Base-by-base conservation (phyloP, 2,797 vertebrate species). In the Sebastolobus alascanus region DNA sequence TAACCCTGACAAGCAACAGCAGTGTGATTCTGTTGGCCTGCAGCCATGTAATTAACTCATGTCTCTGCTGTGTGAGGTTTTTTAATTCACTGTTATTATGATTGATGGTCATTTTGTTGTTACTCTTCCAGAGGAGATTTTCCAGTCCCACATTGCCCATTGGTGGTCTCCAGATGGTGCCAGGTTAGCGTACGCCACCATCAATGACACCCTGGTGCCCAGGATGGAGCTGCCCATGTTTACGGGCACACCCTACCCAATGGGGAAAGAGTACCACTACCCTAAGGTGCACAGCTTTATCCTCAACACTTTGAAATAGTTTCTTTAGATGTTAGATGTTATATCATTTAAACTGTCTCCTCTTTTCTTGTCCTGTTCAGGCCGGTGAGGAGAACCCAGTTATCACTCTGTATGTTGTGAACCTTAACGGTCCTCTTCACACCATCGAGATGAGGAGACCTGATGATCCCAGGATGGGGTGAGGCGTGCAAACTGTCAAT, bases 141-240 rank as follows among this genome's bases (percentile, higher is more conserved):
- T 99, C 90, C 97, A 97, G 92, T 97, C 96, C 71, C 96, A 98
- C 20, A 92, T 99, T 2, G 97, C 98, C n/a, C 98, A 99, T 63
- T 99, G 99, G 99, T 99, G 98, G 98, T 99, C 98, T 65, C 97
- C 98, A 0, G 98, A 99, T 54, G 98, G 98, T 1, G 97, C 97
- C 4, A 92, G 98, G 83, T 87, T 99, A 9, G 98, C 98, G 0
- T 99, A 99, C 0, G 96, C 97, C 84, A 98, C 98, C 77, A 98
- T 99, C 92, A 98, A 99, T 5, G 97, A 98, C 93, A 97, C 97
- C 18, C 94, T 97, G 80, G 98, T 99, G 40, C 98, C 98, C 29
- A 92, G 90, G 73, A 99, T 99, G 98, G 98, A 99, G 92, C 96
- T 99, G 65, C 98, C 97, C 0, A 96, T 97, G 79, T 99, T 98